phyloP scores from a whole-genome alignment of 2,888 invertebrate species.

The Cecidostiba fungosa region DNA sequence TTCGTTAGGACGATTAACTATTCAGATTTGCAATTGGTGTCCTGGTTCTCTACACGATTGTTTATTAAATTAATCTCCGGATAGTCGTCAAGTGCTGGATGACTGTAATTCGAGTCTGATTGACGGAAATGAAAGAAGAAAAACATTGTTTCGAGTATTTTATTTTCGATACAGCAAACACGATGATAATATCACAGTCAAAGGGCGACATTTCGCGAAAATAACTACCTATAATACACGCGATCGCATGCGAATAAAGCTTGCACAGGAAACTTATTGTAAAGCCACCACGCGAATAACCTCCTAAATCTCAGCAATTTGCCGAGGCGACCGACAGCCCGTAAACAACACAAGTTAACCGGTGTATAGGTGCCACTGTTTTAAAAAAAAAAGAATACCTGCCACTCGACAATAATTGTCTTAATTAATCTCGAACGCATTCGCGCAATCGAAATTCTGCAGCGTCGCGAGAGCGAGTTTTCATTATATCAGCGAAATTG shows the following conservation, averaged over 20 bases:
- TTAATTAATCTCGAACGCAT: slow-evolving; percentile 31
- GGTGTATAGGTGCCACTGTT: neutral
- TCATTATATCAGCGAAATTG: slow-evolving; percentile 50
- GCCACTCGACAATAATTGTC: slow-evolving; percentile 29
- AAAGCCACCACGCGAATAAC: neutral
- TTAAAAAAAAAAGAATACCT: neutral
- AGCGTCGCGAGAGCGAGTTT: slow-evolving; percentile 30
- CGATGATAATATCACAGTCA: neutral
- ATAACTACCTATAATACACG: neutral
- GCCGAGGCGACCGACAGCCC: neutral
- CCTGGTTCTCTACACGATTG: neutral
- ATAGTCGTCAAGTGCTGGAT: neutral
- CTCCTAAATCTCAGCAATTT: neutral
- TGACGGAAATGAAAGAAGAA: neutral
- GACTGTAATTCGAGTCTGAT: neutral
- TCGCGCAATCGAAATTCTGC: slow-evolving; percentile 43
- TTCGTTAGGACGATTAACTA: slow-evolving; percentile 8
- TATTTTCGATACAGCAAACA: neutral
- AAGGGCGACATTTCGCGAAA: neutral
- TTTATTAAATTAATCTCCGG: slow-evolving; percentile 20
- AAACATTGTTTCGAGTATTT: neutral
- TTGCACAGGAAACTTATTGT: neutral
- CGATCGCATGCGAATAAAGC: neutral
- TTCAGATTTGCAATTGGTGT: neutral
- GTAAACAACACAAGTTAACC: neutral